Percentiles rank a stretch among this genome's conserved stretches.
Conservation (phyloP, 2,113 vertebrate species). For the Pristiophorus japonicus region DNA sequence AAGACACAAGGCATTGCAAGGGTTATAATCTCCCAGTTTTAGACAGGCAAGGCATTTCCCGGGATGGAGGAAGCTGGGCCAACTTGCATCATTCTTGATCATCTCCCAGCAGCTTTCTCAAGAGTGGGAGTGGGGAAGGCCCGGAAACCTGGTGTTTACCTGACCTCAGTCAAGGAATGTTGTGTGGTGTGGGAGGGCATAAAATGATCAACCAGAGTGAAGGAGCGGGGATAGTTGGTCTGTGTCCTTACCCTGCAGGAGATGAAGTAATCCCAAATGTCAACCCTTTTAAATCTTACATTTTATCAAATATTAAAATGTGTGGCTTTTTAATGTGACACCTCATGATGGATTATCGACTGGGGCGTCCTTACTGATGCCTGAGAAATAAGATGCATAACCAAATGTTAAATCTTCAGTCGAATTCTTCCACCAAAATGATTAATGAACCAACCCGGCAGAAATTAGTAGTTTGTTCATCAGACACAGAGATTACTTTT, state of each 20-base stretch:
- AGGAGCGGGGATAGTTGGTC: background rate
- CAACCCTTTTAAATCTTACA: background rate
- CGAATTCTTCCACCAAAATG: background rate
- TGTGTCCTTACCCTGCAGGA: background rate
- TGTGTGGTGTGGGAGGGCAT: background rate
- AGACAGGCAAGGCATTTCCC: background rate
- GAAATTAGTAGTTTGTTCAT: background rate
- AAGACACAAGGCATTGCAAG: background rate
- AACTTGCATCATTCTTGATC: background rate
- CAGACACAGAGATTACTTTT: background rate
- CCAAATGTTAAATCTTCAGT: background rate
- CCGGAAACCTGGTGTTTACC: background rate
- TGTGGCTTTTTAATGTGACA: background rate
- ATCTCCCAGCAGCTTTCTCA: background rate
- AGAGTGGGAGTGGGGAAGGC: background rate
- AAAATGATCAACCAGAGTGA: background rate
- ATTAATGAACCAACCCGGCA: background rate
- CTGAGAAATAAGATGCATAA: background rate
- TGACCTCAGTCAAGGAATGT: background rate
- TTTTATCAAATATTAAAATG: constrained; percentile 9
- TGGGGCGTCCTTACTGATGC: background rate
- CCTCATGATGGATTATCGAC: background rate
- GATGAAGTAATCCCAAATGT: background rate
- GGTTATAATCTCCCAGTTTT: background rate
- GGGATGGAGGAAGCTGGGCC: background rate